A percentile compares a stretch with the other conserved stretches of the same genome.
phyloP scores from a whole-genome alignment of 2,888 invertebrate genomes.

The Pristionchus maxplancki region DNA sequence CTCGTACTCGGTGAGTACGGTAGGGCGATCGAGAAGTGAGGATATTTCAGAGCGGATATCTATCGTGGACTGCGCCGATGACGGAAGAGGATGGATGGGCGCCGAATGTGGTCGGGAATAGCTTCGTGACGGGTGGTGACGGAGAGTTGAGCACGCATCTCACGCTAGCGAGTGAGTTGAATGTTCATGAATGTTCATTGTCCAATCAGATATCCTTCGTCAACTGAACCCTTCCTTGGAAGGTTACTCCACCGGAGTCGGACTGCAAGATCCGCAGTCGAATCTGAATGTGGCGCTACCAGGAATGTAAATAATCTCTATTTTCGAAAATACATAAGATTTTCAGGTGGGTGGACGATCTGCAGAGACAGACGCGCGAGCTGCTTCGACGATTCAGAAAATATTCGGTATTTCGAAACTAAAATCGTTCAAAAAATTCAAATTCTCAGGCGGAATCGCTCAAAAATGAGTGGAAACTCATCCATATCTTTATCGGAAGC shows the following conservation, averaged over 20 bases:
- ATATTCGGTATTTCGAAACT: background rate
- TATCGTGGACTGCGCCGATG: background rate
- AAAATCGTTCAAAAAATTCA: background rate
- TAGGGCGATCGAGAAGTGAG: background rate
- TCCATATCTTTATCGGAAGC: background rate
- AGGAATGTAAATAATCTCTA: background rate
- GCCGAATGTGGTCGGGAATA: background rate
- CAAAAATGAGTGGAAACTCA: conserved; percentile 2
- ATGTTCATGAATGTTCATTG: too few relatives aligned
- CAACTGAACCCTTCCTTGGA: background rate
- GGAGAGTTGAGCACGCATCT: background rate
- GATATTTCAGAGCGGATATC: background rate
- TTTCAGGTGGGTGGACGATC: background rate
- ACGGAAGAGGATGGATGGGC: background rate
- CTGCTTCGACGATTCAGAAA: conserved; percentile 15
- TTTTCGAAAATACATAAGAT: background rate
- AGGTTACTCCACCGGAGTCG: background rate
- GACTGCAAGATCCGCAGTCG: background rate
- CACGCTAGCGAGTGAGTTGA: background rate
- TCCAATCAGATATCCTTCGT: background rate
- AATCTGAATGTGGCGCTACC: background rate
- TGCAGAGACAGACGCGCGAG: background rate
- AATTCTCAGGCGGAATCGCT: background rate
- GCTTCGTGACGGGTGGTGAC: background rate
- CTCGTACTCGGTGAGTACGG: background rate